Conservation (phyloP, 2,888 invertebrate species). For the Sinodicranocentrus sp. region DNA sequence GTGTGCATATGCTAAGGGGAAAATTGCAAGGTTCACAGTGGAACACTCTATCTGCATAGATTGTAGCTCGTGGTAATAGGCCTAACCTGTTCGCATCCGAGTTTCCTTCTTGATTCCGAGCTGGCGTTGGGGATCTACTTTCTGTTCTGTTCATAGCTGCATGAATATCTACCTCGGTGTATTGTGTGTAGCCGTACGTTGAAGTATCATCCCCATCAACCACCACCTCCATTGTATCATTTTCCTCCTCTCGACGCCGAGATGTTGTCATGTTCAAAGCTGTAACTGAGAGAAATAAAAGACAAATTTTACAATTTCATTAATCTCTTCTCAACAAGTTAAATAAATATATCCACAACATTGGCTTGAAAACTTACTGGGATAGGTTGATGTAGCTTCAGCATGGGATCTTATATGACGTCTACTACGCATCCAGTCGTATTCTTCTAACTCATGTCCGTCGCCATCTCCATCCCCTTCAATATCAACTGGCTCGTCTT, state of each 20-base stretch:
- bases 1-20: too few species aligned
- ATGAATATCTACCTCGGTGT: constrained; percentile 86
- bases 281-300: constrained; percentile 71
- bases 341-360: not conserved
- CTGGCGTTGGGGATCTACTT: constrained; percentile 80
- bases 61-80: not conserved
- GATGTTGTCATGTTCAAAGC: constrained; percentile 80
- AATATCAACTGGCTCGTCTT: constrained; percentile 85
- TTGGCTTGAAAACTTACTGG: constrained; percentile 53
- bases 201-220: constrained; percentile 93
- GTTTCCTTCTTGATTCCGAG: constrained; percentile 69
- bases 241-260: constrained; percentile 80
- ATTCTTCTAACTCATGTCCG: constrained; percentile 86
- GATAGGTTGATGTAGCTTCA: constrained; percentile 76
- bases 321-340: not conserved
- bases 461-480: constrained; percentile 86
- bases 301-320: not conserved
- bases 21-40: not conserved
- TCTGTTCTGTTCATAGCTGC: constrained; percentile 81
- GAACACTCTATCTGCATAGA: not conserved
- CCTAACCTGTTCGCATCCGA: constrained; percentile 53
- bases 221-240: constrained; percentile 86
- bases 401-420: constrained; percentile 79
- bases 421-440: constrained; percentile 95
- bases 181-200: constrained; percentile 91